Percentiles rank a stretch among this genome's conserved stretches.
Evolutionary conservation across 1,140 invertebrate species (phyloP).

Genomic region (Anoplophora glabripennis): DNA sequence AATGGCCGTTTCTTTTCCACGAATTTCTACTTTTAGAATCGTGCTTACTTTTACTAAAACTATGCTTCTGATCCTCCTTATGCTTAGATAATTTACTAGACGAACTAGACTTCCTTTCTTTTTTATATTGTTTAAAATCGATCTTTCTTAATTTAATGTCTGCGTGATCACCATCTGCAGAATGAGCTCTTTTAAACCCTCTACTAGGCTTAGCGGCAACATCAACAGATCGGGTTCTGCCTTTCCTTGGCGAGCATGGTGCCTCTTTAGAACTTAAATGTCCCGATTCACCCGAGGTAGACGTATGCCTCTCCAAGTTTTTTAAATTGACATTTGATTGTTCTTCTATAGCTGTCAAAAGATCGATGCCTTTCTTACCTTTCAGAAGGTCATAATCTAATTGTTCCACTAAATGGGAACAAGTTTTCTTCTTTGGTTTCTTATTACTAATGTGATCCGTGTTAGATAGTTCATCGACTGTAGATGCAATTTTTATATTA

Average conservation of each 20-base stretch:
- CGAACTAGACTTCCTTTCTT: slow-evolving; percentile 18
- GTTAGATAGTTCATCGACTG: slow-evolving; percentile 3
- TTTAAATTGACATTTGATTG: slow-evolving; percentile 37
- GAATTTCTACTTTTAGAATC: slow-evolving; percentile 27
- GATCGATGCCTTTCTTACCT: slow-evolving; percentile 40
- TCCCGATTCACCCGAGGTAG: slow-evolving; percentile 30
- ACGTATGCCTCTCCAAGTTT: slow-evolving; percentile 29
- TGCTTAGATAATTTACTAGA: slow-evolving; percentile 26
- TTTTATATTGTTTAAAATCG: slow-evolving; percentile 31
- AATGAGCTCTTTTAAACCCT: slow-evolving; percentile 30
- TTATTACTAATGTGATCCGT: slow-evolving; percentile 13
- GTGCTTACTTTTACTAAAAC: slow-evolving; percentile 22
- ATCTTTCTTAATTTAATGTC: slow-evolving; percentile 32
- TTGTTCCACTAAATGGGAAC: slow-evolving; percentile 31
- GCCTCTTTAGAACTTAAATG: slow-evolving; percentile 15
- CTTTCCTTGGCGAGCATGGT: slow-evolving; percentile 34
- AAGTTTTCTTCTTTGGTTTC: slow-evolving; percentile 31
- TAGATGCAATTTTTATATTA: slow-evolving; percentile 8
- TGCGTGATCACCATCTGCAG: slow-evolving; percentile 25
- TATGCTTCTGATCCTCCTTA: slow-evolving; percentile 22
- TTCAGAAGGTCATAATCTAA: slow-evolving; percentile 37
- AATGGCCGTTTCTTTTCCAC: slow-evolving; percentile 22
- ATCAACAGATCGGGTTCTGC: slow-evolving; percentile 41
- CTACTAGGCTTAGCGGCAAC: slow-evolving; percentile 18
- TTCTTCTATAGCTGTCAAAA: slow-evolving; percentile 42